Evolutionary conservation across 2,888 invertebrate genomes (phyloP).

Genomic region (Drosophila melanosoma): DNA sequence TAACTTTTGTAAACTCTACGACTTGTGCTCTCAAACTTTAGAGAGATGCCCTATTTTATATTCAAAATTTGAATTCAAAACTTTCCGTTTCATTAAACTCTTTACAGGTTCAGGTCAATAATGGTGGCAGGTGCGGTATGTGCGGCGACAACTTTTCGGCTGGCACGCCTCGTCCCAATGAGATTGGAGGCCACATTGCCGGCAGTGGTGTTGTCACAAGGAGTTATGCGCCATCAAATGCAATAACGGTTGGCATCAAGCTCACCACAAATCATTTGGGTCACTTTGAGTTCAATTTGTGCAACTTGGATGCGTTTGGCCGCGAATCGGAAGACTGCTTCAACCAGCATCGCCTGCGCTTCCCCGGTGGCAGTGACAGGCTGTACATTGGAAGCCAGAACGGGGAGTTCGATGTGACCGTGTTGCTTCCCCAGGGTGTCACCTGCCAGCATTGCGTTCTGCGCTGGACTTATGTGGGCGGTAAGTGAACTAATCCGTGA

Average conservation of each 20-base stretch:
- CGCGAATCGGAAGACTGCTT: slow-evolving; percentile 87
- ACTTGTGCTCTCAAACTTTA: not conserved
- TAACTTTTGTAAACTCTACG: not conserved
- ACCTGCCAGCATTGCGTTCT: slow-evolving; percentile 86
- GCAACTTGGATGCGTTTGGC: slow-evolving; percentile 84
- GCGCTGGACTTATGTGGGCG: slow-evolving; percentile 86
- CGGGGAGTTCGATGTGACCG: slow-evolving; percentile 76
- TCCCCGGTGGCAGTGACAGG: slow-evolving; percentile 78
- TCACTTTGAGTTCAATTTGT: slow-evolving; percentile 86
- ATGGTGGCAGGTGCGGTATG: slow-evolving; percentile 86
- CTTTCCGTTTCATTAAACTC: too few relatives aligned
- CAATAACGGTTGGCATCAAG: slow-evolving; percentile 77
- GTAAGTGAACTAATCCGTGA: slow-evolving; percentile 50
- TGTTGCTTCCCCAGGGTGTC: slow-evolving; percentile 84
- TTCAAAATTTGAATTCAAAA: not conserved
- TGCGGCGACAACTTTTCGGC: slow-evolving; percentile 86
- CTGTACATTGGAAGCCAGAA: slow-evolving; percentile 60
- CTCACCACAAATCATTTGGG: slow-evolving; percentile 86
- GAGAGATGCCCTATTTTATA: not conserved
- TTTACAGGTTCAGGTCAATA: slow-evolving; percentile 82
- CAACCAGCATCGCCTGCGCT: slow-evolving; percentile 82
- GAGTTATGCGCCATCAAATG: slow-evolving; percentile 75
- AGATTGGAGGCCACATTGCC: slow-evolving; percentile 86
- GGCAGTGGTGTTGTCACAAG: slow-evolving; percentile 86
- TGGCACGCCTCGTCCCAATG: slow-evolving; percentile 86